These are phyloP conservation scores for Enteromius argenteus DNA, from an alignment of 2,797 vertebrate genomes.

Conservation along the genomic window DNA sequence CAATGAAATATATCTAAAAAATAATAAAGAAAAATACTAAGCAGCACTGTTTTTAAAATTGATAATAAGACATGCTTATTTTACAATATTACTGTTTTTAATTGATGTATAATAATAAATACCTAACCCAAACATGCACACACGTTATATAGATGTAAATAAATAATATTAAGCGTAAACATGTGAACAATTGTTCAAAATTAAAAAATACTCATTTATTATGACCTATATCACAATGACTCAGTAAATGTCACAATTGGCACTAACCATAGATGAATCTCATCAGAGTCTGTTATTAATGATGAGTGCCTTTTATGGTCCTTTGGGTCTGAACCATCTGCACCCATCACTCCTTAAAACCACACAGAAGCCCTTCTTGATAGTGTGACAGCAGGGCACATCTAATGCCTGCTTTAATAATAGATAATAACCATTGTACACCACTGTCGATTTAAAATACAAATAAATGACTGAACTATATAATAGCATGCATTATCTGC, in stretches of 20 bases:
- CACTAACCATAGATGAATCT: constrained; percentile 27
- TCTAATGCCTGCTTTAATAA: constrained; percentile 18
- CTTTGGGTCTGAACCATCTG: constrained; percentile 40
- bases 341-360: constrained; percentile 13
- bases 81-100: background rate
- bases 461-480: background rate
- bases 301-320: constrained; percentile 25
- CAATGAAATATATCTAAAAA: background rate
- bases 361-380: background rate
- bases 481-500: constrained; percentile 19
- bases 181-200: background rate
- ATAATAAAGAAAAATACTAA: background rate
- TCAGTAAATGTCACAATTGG: constrained; percentile 7
- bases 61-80: background rate
- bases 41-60: background rate
- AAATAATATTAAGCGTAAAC: background rate
- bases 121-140: background rate
- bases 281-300: constrained; percentile 38
- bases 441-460: constrained; percentile 5
- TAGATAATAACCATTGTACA: background rate
- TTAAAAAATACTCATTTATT: background rate
- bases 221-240: background rate
- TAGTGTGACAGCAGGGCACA: constrained; percentile 15
- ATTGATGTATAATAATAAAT: background rate
- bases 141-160: background rate